Conservation (phyloP, 2,888 invertebrate species). For the Leucozona laternaria region DNA sequence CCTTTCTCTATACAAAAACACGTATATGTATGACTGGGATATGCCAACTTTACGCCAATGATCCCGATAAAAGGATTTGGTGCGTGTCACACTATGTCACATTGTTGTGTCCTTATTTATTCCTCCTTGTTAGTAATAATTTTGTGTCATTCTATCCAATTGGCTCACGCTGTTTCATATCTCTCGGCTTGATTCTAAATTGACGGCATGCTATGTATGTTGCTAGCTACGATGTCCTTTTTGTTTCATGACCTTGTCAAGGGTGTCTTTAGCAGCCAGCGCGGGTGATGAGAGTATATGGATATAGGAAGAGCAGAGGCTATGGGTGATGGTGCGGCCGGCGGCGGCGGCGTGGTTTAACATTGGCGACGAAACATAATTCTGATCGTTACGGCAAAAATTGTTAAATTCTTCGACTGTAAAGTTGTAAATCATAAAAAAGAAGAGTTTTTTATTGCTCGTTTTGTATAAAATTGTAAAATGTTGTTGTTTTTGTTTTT, state of each 20-base stretch:
- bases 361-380: slow-evolving; percentile 55
- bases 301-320: too few species aligned
- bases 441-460: slow-evolving; percentile 68
- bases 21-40: background rate
- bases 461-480: slow-evolving; percentile 61
- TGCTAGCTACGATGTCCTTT: slow-evolving; percentile 36
- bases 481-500: slow-evolving; percentile 40
- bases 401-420: slow-evolving; percentile 72
- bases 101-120: slow-evolving; percentile 73
- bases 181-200: slow-evolving; percentile 45
- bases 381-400: slow-evolving; percentile 69
- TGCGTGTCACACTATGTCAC: slow-evolving; percentile 76
- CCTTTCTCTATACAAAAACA: slow-evolving; percentile 8
- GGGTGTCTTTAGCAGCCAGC: slow-evolving; percentile 1
- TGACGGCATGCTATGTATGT: slow-evolving; percentile 41
- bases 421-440: slow-evolving; percentile 75
- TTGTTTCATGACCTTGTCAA: slow-evolving; percentile 65
- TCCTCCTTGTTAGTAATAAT: slow-evolving; percentile 72
- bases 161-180: slow-evolving; percentile 67
- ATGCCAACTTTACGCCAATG: slow-evolving; percentile 71
- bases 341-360: slow-evolving; percentile 5
- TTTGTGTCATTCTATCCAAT: slow-evolving; percentile 69
- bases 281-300: slow-evolving; percentile 2
- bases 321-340: slow-evolving; percentile 35
- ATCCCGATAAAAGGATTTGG: slow-evolving; percentile 77